phyloP scores from a whole-genome alignment of 1,140 invertebrate genomes.

The Pseudomyrmex dendroicus region DNA sequence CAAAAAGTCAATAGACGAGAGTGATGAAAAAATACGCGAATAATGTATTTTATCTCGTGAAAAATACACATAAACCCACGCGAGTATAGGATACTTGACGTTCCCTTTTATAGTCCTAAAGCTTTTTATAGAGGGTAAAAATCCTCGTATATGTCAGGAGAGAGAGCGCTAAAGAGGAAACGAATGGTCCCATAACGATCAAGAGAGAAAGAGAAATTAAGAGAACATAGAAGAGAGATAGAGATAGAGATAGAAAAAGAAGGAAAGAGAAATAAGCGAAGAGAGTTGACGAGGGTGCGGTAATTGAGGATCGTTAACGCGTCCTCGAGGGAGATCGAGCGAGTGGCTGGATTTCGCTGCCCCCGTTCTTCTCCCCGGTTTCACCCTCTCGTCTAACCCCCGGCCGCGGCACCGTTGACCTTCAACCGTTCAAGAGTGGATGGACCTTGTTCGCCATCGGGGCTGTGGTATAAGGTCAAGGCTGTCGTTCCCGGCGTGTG shows the following conservation, averaged over 20 bases:
- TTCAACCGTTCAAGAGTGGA: conserved; percentile 72
- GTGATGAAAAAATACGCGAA: not conserved
- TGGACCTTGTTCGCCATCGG: conserved; percentile 71
- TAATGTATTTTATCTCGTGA: not conserved
- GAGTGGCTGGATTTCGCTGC: conserved; percentile 65
- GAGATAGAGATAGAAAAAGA: conserved; percentile 7
- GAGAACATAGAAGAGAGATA: conserved; percentile 7
- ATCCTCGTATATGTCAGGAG: not conserved
- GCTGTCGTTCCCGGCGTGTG: conserved; percentile 64
- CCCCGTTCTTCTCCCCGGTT: conserved; percentile 16
- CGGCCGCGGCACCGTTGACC: conserved; percentile 62
- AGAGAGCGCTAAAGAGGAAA: not conserved
- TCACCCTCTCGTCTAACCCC: not conserved
- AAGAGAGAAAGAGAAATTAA: not conserved
- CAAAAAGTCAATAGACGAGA: not conserved
- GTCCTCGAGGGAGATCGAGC: conserved; percentile 72
- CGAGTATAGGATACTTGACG: conserved; percentile 1
- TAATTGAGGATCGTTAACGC: conserved; percentile 73
- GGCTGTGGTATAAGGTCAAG: conserved; percentile 74
- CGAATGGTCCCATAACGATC: conserved; percentile 3
- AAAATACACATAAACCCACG: conserved; percentile 10
- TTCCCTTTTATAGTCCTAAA: conserved; percentile 32
- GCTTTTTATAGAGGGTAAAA: conserved; percentile 38
- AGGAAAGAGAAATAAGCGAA: conserved; percentile 26
- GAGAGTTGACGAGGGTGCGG: conserved; percentile 55